Base-by-base conservation (phyloP, 2,113 vertebrate species). In the Monarcha castaneiventris region DNA sequence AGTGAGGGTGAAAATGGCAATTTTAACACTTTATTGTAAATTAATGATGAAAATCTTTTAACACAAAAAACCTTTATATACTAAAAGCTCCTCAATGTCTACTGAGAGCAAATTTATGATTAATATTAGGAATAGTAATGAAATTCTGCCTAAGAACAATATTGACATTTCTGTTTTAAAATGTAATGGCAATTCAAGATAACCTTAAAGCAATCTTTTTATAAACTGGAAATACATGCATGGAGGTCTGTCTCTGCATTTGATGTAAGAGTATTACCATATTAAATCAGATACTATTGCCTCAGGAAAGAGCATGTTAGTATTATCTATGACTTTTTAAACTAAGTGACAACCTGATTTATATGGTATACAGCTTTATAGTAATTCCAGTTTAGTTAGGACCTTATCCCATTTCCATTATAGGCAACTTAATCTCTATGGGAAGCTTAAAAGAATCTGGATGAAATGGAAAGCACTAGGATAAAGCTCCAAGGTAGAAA, bases 41-140 rank as follows among this genome's bases (percentile, higher is more conserved):
- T 97, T 97, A 97, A 94, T 75, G 56, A 93, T 69, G 83, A 95
- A 96, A 95, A 89, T 74, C 75, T 97, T 87, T 92, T 90, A 96
- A 84, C 54, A 86, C 16, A 93, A 95, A 90, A 46, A 1, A 3
- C 21, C 26, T 9, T 68, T 68, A 75, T 68, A 17, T 80, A 19
- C 49, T 75, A 89, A 96, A 91, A 76, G 49, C 51, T 91, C 32
- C 62, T 93, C 71, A 54, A 29, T 94, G 11, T 68, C 75, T 95
- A 52, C 37, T 59, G 41, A 41, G 90, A 91, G 43, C 15, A 76
- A 92, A 80, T 91, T 87, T 90, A 33, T 95, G 84, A 96, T 84
- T 21, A 93, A 82, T 46, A 77, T 91, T 89, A 74, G 56, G 13
- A 94, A 16, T 49, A 89, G 59, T 84, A 94, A 74, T 68, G 55